These are phyloP conservation scores for Narcine bancroftii DNA, from an alignment of 2,113 vertebrate genomes.

Conservation along the genomic window DNA sequence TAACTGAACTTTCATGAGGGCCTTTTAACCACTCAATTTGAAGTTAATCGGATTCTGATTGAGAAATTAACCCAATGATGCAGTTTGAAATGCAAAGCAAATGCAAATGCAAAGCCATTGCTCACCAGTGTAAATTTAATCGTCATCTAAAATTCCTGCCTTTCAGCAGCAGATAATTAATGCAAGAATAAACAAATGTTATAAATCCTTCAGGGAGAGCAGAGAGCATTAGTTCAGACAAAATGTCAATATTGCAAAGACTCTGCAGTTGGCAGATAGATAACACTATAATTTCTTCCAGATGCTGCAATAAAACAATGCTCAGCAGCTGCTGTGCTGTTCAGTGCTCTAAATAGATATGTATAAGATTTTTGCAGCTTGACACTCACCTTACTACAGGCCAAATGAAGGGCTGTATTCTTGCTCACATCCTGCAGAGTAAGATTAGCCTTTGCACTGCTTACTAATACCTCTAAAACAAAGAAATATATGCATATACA, in stretches of 20 bases:
- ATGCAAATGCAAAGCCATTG: too few species aligned
- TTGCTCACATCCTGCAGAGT: conserved; percentile 86
- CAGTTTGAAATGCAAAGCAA: background rate
- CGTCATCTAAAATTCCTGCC: background rate
- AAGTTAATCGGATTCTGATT: background rate
- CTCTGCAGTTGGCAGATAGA: background rate
- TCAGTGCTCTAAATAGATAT: background rate
- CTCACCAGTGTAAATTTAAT: background rate
- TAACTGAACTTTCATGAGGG: too few species aligned
- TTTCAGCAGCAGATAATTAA: too few species aligned
- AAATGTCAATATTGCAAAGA: background rate
- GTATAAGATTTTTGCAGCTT: conserved; percentile 4
- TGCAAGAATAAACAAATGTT: too few species aligned
- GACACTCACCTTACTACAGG: conserved; percentile 85
- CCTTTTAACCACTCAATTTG: background rate
- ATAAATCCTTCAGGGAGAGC: background rate
- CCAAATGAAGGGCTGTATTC: conserved; percentile 95
- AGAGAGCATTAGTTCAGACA: background rate
- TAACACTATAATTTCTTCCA: background rate
- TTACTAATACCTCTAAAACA: conserved; percentile 84
- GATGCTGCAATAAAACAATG: background rate
- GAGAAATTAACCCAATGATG: background rate
- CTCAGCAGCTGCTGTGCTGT: background rate
- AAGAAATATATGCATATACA: conserved; percentile 33
- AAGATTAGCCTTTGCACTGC: conserved; percentile 94